Base-by-base conservation (phyloP, 2,888 invertebrate genomes). In the Adela reaumurella region DNA sequence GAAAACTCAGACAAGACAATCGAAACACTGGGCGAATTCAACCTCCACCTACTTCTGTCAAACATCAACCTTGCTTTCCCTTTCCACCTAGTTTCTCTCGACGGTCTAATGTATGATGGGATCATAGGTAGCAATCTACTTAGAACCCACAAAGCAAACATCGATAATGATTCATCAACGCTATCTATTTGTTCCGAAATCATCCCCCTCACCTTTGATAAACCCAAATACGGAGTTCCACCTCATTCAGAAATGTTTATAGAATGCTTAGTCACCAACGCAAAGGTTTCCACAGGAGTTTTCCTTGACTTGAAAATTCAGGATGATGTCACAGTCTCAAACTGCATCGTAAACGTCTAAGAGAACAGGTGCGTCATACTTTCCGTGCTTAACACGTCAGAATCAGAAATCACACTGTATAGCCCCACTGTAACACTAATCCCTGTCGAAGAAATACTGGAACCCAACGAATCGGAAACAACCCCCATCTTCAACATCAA, bases 161-260 rank as follows among this genome's bases (percentile, higher is more conserved):
- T 47, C 16, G 17, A 47, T 6, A 43, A 47, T 24, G 4, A 14
- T 2, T n/a, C 24, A 14, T 17, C 17, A 43, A 11, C 29, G 11
- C 17, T 47, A 6, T 11, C 11, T 4, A n/a, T 47, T 14, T 6
- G 11, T 1, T 5, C 10, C 8, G 11, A 20, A 4, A 17, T 18
- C 14, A 24, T 47, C 16, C 16, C 29, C 5, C 17, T 47, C 3
- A 10, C 43, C 17, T 43, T 47, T 17, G 6, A 17, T 43, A 43
- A 47, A n/a, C 43, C 43, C 16, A 16, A 10, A 4, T 20, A 43
- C 20, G 28, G 8, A 11, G 20, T 43, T 17, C 14, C 47, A 17
- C 28, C 47, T 24, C n/a, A 43, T 6, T 24, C 47, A 5, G 43
- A 47, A 17, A 43, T n/a, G n/a, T n/a, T n/a, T n/a, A n/a, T n/a